Evolutionary conservation across 2,113 vertebrate genomes (phyloP).

Genomic region (Ailuropoda melanoleuca): DNA sequence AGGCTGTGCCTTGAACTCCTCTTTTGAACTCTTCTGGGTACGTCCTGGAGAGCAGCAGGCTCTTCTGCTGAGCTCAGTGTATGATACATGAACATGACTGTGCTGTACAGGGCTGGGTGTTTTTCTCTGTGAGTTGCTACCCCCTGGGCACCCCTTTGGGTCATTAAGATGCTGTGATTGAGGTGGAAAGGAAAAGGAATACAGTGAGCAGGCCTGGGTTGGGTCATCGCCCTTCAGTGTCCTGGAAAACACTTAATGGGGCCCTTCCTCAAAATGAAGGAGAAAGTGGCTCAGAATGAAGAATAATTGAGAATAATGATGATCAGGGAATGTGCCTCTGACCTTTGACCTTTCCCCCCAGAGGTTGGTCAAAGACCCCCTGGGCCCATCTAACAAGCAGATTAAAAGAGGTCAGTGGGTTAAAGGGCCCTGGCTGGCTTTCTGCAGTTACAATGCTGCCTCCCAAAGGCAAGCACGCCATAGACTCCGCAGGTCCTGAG

Average conservation of each 20-base stretch:
- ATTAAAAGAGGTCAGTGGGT: conserved; percentile 57
- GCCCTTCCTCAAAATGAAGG: conserved; percentile 17
- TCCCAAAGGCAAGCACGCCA: background rate
- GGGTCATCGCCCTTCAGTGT: background rate
- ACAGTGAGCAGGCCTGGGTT: background rate
- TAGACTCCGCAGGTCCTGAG: too few relatives aligned
- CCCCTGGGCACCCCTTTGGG: background rate
- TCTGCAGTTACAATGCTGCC: background rate
- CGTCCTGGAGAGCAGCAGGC: background rate
- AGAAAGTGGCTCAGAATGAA: conserved; percentile 49
- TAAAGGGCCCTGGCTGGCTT: background rate
- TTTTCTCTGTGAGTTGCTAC: background rate
- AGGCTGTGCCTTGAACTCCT: background rate
- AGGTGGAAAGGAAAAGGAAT: background rate
- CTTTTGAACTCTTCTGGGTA: background rate
- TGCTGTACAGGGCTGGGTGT: background rate
- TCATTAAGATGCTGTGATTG: background rate
- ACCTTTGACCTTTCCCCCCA: conserved; percentile 50
- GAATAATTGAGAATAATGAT: conserved; percentile 74
- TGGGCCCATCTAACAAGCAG: conserved; percentile 39
- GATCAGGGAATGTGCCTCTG: conserved; percentile 49
- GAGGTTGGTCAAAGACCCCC: conserved; percentile 47
- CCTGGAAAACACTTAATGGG: background rate
- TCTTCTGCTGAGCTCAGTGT: background rate
- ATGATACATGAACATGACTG: background rate